Evolutionary conservation across 1,140 invertebrate genomes (phyloP).

Genomic region (Drosophila murphyi): DNA sequence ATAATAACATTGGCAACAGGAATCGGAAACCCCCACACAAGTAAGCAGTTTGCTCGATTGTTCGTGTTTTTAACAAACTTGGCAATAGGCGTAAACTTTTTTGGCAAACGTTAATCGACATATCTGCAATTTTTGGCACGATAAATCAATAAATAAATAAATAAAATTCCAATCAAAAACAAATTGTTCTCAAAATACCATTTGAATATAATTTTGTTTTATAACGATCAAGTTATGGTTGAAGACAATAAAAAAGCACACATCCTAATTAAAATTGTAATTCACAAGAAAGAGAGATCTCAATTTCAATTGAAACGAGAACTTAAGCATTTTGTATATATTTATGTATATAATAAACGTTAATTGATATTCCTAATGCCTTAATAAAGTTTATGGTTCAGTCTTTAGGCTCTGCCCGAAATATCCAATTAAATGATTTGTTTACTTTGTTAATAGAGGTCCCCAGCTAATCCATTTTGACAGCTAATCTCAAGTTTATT

Average conservation of each 20-base stretch:
- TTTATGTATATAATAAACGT: neutral
- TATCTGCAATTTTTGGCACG: neutral
- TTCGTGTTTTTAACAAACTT: constrained; percentile 3
- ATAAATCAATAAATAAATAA: no score
- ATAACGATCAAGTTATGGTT: no score
- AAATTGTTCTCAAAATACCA: neutral
- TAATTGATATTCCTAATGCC: constrained; percentile 9
- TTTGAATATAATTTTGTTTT: neutral
- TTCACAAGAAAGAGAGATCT: no score
- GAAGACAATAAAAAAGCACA: no score
- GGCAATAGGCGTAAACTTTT: constrained; percentile 7
- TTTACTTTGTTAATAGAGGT: constrained; percentile 7
- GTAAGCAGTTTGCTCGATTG: neutral
- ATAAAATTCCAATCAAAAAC: neutral
- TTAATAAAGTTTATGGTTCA: constrained; percentile 5
- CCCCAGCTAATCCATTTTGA: neutral
- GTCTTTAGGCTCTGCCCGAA: constrained; percentile 5
- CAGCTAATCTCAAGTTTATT: constrained; percentile 30
- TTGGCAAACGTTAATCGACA: neutral
- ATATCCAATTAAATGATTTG: constrained; percentile 31
- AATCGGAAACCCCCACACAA: constrained; percentile 38
- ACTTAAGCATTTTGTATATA: no score
- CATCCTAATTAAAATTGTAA: no score
- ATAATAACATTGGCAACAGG: constrained; percentile 22
- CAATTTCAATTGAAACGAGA: no score